These are phyloP conservation scores for Numenius phaeopus DNA, from an alignment of 2,797 vertebrate species.

Conservation along the genomic window DNA sequence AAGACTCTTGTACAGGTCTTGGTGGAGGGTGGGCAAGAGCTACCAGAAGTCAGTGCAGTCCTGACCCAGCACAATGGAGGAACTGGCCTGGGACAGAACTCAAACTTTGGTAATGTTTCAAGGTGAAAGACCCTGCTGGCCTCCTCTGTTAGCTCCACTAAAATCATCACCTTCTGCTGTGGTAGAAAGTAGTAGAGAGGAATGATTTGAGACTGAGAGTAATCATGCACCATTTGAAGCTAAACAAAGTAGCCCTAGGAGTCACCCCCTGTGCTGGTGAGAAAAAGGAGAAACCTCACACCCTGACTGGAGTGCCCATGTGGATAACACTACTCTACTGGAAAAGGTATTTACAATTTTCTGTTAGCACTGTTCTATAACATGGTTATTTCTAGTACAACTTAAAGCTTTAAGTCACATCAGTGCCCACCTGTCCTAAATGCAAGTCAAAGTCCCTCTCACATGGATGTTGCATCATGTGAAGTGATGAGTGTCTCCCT, in stretches of 20 bases:
- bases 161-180: not conserved
- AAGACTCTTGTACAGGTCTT: not conserved
- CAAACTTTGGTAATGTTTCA: not conserved
- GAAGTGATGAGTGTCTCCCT: not conserved
- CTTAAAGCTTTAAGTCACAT: not conserved
- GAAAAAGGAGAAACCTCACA: not conserved
- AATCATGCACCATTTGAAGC: not conserved
- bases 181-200: not conserved
- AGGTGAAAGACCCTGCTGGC: not conserved
- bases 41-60: not conserved
- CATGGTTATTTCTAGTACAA: not conserved
- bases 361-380: not conserved
- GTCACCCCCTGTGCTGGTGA: not conserved
- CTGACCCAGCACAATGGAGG: not conserved
- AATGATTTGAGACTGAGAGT: not conserved
- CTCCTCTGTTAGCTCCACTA: not conserved
- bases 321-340: not conserved
- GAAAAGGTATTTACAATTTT: not conserved
- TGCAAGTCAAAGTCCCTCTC: not conserved
- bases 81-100: not conserved
- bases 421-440: not conserved
- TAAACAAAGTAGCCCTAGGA: not conserved
- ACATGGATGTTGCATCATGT: not conserved
- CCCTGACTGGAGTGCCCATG: fast-evolving
- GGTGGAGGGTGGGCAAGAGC: not conserved